Evolutionary conservation across 2,113 vertebrate species (phyloP).

Genomic region (Daboia siamensis): DNA sequence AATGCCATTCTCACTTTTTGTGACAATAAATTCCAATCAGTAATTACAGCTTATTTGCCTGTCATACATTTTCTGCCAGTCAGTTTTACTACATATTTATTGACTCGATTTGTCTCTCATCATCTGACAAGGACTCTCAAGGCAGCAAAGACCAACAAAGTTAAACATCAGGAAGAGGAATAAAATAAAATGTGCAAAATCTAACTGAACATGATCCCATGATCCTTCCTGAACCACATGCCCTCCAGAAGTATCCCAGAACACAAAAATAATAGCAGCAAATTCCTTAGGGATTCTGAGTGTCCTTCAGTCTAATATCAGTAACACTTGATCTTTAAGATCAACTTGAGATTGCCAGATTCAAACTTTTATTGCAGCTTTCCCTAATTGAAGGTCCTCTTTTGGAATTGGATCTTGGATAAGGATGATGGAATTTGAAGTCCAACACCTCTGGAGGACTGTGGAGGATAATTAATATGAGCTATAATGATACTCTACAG

Average conservation of each 20-base stretch:
- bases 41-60: background rate
- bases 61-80: background rate
- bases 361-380: background rate
- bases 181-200: background rate
- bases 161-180: background rate
- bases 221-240: background rate
- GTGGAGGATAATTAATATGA: background rate
- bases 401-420: background rate
- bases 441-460: background rate
- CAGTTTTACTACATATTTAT: background rate
- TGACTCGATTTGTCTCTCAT: background rate
- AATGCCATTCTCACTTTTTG: background rate
- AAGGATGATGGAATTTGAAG: background rate
- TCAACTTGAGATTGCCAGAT: background rate
- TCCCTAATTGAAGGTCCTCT: background rate
- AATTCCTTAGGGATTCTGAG: background rate
- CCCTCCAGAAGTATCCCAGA: background rate
- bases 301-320: background rate
- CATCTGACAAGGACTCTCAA: background rate
- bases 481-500: background rate
- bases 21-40: background rate
- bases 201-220: background rate
- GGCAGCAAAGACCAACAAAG: background rate
- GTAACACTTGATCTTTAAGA: background rate
- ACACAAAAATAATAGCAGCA: background rate